Base-by-base conservation (phyloP, 2,797 vertebrate genomes). In the Tarsius wallacei region DNA sequence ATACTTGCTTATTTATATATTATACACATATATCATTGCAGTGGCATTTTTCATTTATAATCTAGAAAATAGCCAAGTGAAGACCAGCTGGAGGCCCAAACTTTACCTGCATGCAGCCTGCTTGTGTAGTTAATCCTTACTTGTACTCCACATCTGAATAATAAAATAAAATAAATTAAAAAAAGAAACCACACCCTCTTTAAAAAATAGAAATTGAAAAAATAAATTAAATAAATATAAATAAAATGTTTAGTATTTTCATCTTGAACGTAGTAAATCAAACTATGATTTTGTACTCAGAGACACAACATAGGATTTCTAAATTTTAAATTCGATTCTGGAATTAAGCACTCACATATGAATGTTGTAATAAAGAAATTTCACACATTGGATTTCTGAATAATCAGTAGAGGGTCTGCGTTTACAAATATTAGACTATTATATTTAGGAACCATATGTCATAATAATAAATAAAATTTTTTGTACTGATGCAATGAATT, bases 281-380 rank as follows among this genome's bases (percentile, higher is more conserved):
- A 73, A 47, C 51, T 85, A 70, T 80, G 47, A 73, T 78, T 90
- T 64, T 89, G 11, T 68, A 64, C 78, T 84, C 66, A 7, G 47
- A 87, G 42, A 90, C 4, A 53, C 64, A 89, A 77, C 68, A 61
- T 9, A 63, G 80, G 28, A 70, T 57, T 95, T 49, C 47, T 85
- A 80, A 77, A 64, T 91, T 97, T 89, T 94, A 74, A 87, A 70
- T 26, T 91, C 22, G 22, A 81, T 87, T 81, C 53, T 93, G 42
- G 95, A 94, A 57, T 88, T 85, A 87, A 91, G 16, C 17, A 47
- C 33, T 73, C 24, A 4, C 53, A 17, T 91, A 13, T 87, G 66
- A 94, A 76, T 91, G 24, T 73, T 55, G 51, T 84, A 61, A 87
- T 64, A 87, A 77, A 94, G 42, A 95, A 91, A 96, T 97, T 91